phyloP scores from a whole-genome alignment of 2,797 vertebrate species.

The Brotula barbata region DNA sequence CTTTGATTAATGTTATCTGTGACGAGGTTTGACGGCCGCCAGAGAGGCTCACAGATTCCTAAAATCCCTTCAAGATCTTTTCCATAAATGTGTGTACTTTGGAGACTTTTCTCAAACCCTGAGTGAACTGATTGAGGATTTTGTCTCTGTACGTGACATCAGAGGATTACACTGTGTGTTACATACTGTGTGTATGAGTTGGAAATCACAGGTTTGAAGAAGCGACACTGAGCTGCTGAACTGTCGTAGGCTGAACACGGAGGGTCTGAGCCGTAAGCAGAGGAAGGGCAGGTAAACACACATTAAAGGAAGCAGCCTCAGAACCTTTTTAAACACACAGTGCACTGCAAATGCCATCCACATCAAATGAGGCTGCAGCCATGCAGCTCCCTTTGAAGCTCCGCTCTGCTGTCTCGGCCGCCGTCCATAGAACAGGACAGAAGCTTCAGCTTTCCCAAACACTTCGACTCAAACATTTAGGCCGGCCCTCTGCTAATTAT shows the following conservation, averaged over 20 bases:
- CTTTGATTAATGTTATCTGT: no score
- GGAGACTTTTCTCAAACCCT: no score
- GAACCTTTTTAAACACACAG: conserved; percentile 83
- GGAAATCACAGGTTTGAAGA: conserved; percentile 23
- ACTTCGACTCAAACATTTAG: not conserved
- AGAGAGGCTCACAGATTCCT: no score
- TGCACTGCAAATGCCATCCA: conserved; percentile 82
- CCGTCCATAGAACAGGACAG: conserved; percentile 33
- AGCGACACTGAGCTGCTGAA: conserved; percentile 20
- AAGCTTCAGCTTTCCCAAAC: not conserved
- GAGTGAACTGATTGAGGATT: no score
- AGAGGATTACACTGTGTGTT: no score
- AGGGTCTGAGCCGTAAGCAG: conserved; percentile 38
- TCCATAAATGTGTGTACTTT: no score
- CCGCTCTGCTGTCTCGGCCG: conserved; percentile 43
- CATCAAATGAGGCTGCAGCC: conserved; percentile 64
- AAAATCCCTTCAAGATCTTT: no score
- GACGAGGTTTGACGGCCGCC: no score
- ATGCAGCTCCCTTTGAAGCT: conserved; percentile 63
- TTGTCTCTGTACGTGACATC: no score
- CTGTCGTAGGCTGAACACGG: conserved; percentile 18
- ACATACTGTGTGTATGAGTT: not conserved
- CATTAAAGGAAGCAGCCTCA: conserved; percentile 59
- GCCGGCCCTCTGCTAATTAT: no score
- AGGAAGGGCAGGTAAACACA: conserved; percentile 62